Evolutionary conservation across 2,888 invertebrate genomes (phyloP).

Genomic region (Drosophila infuscata): DNA sequence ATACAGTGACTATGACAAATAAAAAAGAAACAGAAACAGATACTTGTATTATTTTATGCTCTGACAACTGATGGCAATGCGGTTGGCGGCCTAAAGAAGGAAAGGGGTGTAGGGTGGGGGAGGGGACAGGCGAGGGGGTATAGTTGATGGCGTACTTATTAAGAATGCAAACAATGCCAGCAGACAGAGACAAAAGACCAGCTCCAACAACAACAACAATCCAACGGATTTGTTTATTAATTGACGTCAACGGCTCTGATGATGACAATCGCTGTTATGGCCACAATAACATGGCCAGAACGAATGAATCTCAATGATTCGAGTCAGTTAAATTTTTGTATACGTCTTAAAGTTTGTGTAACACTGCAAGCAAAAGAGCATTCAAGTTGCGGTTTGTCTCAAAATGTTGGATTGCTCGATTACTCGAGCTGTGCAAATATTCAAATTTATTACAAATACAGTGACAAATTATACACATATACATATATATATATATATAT

Average conservation of each 20-base stretch:
- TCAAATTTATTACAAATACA: background rate
- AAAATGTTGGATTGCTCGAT: slow-evolving; percentile 18
- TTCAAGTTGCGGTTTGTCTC: background rate
- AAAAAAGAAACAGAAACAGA: slow-evolving; percentile 25
- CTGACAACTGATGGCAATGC: background rate
- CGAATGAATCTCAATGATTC: background rate
- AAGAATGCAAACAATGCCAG: slow-evolving; percentile 40
- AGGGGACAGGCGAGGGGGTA: background rate
- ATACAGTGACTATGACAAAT: slow-evolving; percentile 35
- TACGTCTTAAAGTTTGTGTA: background rate
- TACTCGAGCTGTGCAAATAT: slow-evolving; percentile 33
- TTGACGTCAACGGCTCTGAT: slow-evolving; percentile 49
- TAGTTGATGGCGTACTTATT: slow-evolving; percentile 22
- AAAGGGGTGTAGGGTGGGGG: background rate
- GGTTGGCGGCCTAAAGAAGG: background rate
- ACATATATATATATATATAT: background rate
- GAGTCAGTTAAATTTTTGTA: background rate
- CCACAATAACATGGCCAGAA: background rate
- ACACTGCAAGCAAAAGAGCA: background rate
- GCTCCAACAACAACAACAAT: background rate
- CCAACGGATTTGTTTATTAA: slow-evolving; percentile 51
- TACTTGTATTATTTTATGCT: slow-evolving; percentile 17
- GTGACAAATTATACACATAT: background rate
- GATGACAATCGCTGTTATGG: slow-evolving; percentile 11
- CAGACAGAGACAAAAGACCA: slow-evolving; percentile 27